Percentiles rank a stretch among this genome's conserved stretches.
phyloP scores from a whole-genome alignment of 1,140 invertebrate species.

The Macrobrachium rosenbergii region DNA sequence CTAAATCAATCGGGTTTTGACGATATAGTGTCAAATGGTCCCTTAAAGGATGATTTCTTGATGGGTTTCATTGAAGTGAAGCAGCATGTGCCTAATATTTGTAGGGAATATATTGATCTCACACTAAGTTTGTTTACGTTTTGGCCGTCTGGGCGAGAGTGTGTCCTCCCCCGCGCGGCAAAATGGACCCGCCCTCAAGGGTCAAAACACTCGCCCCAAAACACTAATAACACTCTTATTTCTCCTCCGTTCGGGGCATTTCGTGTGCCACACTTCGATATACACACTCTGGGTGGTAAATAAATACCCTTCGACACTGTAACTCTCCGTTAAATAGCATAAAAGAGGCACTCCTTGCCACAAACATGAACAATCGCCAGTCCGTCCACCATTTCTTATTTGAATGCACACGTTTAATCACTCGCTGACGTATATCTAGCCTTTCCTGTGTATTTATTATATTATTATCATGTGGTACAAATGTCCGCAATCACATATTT shows the following conservation, averaged over 20 bases:
- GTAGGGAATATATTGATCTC: slow-evolving; percentile 18
- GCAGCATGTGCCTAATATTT: neutral
- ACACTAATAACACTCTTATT: slow-evolving; percentile 50
- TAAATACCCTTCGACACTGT: slow-evolving; percentile 30
- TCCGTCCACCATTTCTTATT: slow-evolving; percentile 60
- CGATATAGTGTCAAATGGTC: slow-evolving; percentile 53
- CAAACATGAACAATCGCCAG: slow-evolving; percentile 47
- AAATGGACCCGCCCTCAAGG: slow-evolving; percentile 55
- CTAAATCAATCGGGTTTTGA: slow-evolving; percentile 50
- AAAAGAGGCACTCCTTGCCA: slow-evolving; percentile 44
- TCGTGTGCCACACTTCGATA: neutral
- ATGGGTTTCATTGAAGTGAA: slow-evolving; percentile 39
- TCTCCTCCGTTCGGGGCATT: slow-evolving; percentile 10
- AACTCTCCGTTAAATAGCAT: slow-evolving; percentile 18
- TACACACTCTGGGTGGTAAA: slow-evolving; percentile 18
- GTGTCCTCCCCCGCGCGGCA: slow-evolving; percentile 54
- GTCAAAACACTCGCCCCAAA: slow-evolving; percentile 57
- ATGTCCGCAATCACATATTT: slow-evolving; percentile 31
- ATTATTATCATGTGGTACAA: slow-evolving; percentile 41
- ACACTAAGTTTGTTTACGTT: slow-evolving; percentile 62
- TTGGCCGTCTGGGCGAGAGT: slow-evolving; percentile 20
- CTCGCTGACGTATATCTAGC: slow-evolving; percentile 21
- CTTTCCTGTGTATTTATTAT: slow-evolving; percentile 22
- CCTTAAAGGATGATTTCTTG: slow-evolving; percentile 57
- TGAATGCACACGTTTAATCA: slow-evolving; percentile 47